Conservation (phyloP, 2,797 vertebrate genomes). For the Hephaestus fuliginosus region DNA sequence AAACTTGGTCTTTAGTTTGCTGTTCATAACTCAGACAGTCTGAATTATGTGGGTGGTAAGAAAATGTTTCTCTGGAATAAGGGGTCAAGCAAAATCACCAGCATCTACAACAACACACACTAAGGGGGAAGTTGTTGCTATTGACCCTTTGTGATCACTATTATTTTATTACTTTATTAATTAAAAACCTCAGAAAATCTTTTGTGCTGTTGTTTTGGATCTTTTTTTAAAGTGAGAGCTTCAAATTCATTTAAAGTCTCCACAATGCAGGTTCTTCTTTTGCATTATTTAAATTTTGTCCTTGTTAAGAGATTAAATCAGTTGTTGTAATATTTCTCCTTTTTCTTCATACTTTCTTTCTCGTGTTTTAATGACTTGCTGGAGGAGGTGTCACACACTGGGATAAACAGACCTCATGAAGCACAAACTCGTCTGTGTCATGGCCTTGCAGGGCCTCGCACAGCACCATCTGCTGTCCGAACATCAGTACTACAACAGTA, state of each 20-base stretch:
- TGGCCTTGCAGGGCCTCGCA: constrained; percentile 40
- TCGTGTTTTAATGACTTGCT: neutral
- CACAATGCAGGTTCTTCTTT: neutral
- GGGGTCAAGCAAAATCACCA: neutral
- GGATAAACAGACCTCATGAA: neutral
- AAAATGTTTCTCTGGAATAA: neutral
- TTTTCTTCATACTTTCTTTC: neutral
- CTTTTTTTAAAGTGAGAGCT: neutral
- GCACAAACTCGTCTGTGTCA: neutral
- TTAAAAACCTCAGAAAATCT: neutral
- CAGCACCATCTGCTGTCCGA: constrained; percentile 84
- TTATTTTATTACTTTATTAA: no score
- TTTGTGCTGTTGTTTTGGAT: no score
- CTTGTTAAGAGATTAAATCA: neutral
- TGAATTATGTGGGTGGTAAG: neutral
- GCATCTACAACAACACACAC: neutral
- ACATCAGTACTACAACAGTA: constrained; percentile 60
- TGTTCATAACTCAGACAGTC: neutral
- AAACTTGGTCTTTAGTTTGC: neutral
- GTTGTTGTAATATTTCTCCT: neutral
- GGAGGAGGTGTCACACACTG: neutral
- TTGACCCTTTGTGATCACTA: neutral
- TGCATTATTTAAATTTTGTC: neutral
- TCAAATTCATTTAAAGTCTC: neutral
- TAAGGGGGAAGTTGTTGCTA: neutral